These are phyloP conservation scores for Ectemnius cavifrons DNA, from an alignment of 2,888 invertebrate species.

Conservation along the genomic window DNA sequence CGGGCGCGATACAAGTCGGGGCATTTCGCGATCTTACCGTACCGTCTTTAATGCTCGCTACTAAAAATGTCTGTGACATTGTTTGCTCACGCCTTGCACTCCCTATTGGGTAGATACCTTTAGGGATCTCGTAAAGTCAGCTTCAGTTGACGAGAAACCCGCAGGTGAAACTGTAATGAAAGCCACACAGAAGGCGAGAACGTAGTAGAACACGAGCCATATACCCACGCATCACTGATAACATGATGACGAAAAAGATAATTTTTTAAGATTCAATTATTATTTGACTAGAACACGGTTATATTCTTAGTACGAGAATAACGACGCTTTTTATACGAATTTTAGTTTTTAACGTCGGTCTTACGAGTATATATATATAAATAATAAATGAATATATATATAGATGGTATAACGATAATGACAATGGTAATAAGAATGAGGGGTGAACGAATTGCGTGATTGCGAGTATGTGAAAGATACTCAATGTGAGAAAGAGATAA, in stretches of 20 bases:
- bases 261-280: constrained; percentile 74
- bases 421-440: constrained; percentile 67
- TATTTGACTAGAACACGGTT: constrained; percentile 71
- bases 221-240: constrained; percentile 23
- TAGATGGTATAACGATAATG: constrained; percentile 69
- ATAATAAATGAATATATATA: constrained; percentile 48
- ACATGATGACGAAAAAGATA: constrained; percentile 60
- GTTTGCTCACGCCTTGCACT: constrained; percentile 54
- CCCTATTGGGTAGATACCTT: constrained; percentile 1
- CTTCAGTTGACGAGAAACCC: neutral
- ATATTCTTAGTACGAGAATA: constrained; percentile 72
- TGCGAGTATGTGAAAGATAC: constrained; percentile 27
- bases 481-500: constrained; percentile 21
- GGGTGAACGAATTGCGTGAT: constrained; percentile 56
- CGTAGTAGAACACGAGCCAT: constrained; percentile 47
- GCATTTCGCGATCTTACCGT: constrained; percentile 60
- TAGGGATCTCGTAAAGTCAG: too few species aligned
- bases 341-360: constrained; percentile 76
- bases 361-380: constrained; percentile 55
- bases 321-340: constrained; percentile 78
- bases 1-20: constrained; percentile 34
- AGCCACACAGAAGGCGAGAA: constrained; percentile 11
- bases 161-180: constrained; percentile 23
- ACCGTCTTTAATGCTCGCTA: constrained; percentile 43
- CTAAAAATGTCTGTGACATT: constrained; percentile 32